Conservation (phyloP, 2,113 vertebrate species). For the Brachyhypopomus gauderio region DNA sequence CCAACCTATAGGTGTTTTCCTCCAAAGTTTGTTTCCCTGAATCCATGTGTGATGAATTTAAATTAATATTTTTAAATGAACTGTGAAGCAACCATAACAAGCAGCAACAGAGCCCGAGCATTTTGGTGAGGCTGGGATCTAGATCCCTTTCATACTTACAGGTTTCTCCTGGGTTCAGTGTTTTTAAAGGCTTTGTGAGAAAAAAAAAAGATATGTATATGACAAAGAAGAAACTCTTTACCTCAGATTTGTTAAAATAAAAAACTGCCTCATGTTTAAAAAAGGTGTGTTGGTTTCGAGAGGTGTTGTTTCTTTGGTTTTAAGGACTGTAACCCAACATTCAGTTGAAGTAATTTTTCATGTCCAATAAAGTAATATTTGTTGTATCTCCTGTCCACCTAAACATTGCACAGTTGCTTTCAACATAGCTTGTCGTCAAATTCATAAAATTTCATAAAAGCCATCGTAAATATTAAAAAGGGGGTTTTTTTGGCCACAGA, state of each 20-base stretch:
- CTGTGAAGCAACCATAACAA: slow-evolving; percentile 72
- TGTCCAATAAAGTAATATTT: slow-evolving; percentile 81
- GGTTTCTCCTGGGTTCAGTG: slow-evolving; percentile 71
- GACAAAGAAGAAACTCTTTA: slow-evolving; percentile 78
- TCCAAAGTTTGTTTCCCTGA: slow-evolving; percentile 47
- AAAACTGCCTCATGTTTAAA: slow-evolving; percentile 80
- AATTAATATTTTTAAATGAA: slow-evolving; percentile 69
- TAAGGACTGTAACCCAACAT: slow-evolving; percentile 72
- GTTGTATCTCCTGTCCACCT: slow-evolving; percentile 66
- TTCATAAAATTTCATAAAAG: no score
- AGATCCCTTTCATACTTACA: slow-evolving; percentile 63
- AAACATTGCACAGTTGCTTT: slow-evolving; percentile 43
- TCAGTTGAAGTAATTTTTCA: slow-evolving; percentile 77
- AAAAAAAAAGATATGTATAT: slow-evolving; percentile 68
- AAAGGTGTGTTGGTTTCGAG: slow-evolving; percentile 73
- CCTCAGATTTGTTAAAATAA: slow-evolving; percentile 78
- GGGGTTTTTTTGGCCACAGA: no score
- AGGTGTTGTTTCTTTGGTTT: slow-evolving; percentile 66
- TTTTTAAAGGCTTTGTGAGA: slow-evolving; percentile 77
- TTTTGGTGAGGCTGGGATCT: slow-evolving; percentile 47
- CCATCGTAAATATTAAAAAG: no score
- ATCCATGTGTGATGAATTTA: slow-evolving; percentile 49
- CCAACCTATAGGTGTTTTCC: slow-evolving; percentile 44
- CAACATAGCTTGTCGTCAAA: slow-evolving; percentile 5
- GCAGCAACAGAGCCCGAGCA: slow-evolving; percentile 68